These are phyloP conservation scores for Neodon shergylaensis DNA, from an alignment of 2,113 vertebrate genomes.

Conservation along the genomic window DNA sequence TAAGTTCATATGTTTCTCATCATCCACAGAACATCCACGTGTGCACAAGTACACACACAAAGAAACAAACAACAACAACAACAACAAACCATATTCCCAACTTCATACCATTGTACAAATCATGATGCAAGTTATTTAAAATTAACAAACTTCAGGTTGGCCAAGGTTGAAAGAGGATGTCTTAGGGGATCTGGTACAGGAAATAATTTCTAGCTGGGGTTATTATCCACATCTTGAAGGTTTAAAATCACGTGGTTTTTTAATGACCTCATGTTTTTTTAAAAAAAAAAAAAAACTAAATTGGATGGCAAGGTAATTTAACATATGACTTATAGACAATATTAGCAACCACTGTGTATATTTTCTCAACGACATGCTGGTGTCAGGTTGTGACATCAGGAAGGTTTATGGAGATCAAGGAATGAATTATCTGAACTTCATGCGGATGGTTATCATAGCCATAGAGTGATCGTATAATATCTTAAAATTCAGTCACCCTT, in stretches of 20 bases:
- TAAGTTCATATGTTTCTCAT: neutral
- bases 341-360: slow-evolving; percentile 23
- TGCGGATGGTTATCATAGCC: neutral
- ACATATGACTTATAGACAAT: slow-evolving; percentile 32
- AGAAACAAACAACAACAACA: neutral
- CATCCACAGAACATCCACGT: neutral
- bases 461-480: neutral
- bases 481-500: slow-evolving; percentile 23
- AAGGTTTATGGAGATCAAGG: slow-evolving; percentile 16
- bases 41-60: neutral
- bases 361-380: slow-evolving; percentile 48
- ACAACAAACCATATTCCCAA: neutral
- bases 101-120: neutral
- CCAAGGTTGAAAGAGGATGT: neutral
- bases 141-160: neutral
- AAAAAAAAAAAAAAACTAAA: slow-evolving; percentile 30
- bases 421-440: neutral
- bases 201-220: slow-evolving; percentile 42
- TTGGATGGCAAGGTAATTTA: slow-evolving; percentile 68
- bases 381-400: neutral
- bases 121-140: neutral
- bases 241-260: slow-evolving; percentile 36
- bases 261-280: slow-evolving; percentile 11
- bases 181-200: neutral
- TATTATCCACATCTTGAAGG: slow-evolving; percentile 55